These are phyloP conservation scores for Malaclemys terrapin DNA, from an alignment of 2,113 vertebrate genomes.

Conservation along the genomic window DNA sequence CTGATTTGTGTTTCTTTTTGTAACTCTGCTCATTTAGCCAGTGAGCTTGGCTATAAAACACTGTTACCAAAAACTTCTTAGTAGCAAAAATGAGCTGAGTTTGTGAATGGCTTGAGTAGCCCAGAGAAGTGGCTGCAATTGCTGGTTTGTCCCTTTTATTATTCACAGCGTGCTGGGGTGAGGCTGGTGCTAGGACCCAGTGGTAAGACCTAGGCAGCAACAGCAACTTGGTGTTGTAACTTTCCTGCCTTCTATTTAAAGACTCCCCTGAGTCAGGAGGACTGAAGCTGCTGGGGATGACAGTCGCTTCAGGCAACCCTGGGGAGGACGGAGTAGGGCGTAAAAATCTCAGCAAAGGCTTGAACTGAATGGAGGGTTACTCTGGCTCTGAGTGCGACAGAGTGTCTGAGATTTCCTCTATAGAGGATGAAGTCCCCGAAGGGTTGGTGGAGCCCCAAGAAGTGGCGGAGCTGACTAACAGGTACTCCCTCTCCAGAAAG, in stretches of 20 bases:
- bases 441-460: slow-evolving; percentile 78
- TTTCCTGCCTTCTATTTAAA: slow-evolving; percentile 89
- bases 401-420: slow-evolving; percentile 73
- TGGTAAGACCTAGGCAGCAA: slow-evolving; percentile 60
- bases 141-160: background rate
- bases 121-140: background rate
- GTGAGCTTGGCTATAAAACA: accelerated
- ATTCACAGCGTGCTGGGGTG: background rate
- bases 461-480: slow-evolving; percentile 86
- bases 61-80: accelerated
- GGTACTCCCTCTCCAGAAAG: slow-evolving; percentile 72
- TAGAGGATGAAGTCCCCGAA: slow-evolving; percentile 75
- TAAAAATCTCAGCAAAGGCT: slow-evolving; percentile 56
- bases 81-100: accelerated
- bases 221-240: slow-evolving; percentile 62
- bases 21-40: background rate
- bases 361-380: slow-evolving; percentile 72
- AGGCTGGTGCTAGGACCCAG: slow-evolving; percentile 60
- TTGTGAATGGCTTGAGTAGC: background rate
- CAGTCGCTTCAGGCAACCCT: slow-evolving; percentile 75
- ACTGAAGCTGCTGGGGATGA: slow-evolving; percentile 73
- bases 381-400: slow-evolving; percentile 69
- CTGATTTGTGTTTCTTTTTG: background rate
- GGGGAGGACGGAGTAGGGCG: slow-evolving; percentile 66
- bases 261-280: slow-evolving; percentile 87